Conservation (phyloP, 1,140 invertebrate genomes). For the Drosophila virilis region DNA sequence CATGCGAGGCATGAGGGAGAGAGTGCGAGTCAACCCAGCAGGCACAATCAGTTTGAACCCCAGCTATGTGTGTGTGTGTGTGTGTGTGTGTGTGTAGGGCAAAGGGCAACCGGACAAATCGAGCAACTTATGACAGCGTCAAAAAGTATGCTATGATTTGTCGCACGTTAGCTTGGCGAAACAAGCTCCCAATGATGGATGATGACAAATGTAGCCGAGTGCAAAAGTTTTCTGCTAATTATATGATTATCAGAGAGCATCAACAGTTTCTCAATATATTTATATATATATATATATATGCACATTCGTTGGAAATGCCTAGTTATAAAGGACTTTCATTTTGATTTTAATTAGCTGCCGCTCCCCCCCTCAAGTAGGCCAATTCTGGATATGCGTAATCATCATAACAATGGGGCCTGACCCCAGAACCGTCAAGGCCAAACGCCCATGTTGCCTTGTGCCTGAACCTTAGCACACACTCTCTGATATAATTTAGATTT, state of each 20-base stretch:
- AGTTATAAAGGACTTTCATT: conserved; percentile 46
- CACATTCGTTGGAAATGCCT: neutral
- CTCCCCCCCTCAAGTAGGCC: conserved; percentile 40
- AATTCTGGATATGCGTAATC: conserved; percentile 54
- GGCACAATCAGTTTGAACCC: conserved; percentile 10
- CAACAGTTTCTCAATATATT: conserved; percentile 34
- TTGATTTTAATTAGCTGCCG: conserved; percentile 69
- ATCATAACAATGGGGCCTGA: conserved; percentile 69
- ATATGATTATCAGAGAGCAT: conserved; percentile 76
- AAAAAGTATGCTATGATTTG: conserved; percentile 68
- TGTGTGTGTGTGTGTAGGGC: no score
- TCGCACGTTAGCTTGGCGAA: conserved; percentile 37
- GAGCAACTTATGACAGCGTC: conserved; percentile 67
- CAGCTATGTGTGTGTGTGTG: conserved; percentile 8
- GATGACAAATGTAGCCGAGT: conserved; percentile 63
- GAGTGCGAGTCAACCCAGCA: neutral
- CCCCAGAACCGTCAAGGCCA: conserved; percentile 1
- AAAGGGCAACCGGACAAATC: neutral
- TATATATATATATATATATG: conserved; percentile 4
- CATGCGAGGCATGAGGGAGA: neutral
- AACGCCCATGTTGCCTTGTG: no score
- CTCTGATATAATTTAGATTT: conserved; percentile 79
- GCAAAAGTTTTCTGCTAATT: conserved; percentile 56
- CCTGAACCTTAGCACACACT: conserved; percentile 52
- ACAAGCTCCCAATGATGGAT: conserved; percentile 39